Evolutionary conservation across 2,888 invertebrate species (phyloP), one percentile per base, ranked within the genome.

Genomic region (Harpalus rufipes): DNA sequence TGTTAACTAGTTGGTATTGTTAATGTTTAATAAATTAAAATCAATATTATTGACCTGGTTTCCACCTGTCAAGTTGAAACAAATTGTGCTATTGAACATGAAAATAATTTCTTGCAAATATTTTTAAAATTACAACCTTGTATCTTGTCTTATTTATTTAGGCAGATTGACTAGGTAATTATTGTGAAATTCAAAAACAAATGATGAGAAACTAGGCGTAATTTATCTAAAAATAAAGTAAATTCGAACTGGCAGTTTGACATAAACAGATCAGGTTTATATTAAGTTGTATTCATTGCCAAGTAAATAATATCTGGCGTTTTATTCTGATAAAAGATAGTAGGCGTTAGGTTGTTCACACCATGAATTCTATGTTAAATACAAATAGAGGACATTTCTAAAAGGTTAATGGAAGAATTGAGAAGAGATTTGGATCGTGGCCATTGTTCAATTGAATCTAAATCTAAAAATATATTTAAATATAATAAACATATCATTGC

Each of bases 31-130:
- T 51, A 51, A 85, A 86, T 85, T 86, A 88, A 89, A 89, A 89
- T 89, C 89, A 88, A 86, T 87, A 87, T 87, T 88, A 88, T 87
- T 88, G 89, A 89, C 89, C 89, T 87, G 89, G 88, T 89, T 90
- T 80, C 82, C 84, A 74, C n/a, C 14, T 61, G 59, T 79, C 58
- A 78, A 16, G 21, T 18, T 14, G 18, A 74, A 41, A 74, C 41
- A 18, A 68, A 74, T 18, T n/a, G 7, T 12, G 51, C 41, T 74
- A 74, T 74, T 74, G 72, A 74, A 74, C 72, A 74, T 44, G 72
- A 74, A 74, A 44, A 16, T 74, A 74, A 74, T 74, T 6, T 74
- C 16, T 74, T 74, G 12, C 14, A 44, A 18, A 74, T 74, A 16
- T 68, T 68, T 68, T 39, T 7, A 32, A 18, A 74, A 44, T 51